These are phyloP conservation scores for Orchesella cincta DNA, from an alignment of 1,140 invertebrate genomes.

Conservation along the genomic window DNA sequence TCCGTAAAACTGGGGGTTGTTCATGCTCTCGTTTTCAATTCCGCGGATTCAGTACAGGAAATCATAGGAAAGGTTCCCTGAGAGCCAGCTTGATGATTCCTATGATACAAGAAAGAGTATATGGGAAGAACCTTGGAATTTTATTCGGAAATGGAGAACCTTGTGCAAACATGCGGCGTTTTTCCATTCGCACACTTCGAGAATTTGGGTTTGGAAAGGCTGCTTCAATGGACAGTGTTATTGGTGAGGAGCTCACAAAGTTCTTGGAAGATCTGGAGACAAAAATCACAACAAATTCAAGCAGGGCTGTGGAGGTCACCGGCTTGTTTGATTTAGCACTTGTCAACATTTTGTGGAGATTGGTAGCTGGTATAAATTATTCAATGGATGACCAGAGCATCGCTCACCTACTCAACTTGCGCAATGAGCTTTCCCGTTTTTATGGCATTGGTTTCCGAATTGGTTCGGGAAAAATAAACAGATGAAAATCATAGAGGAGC, in stretches of 20 bases:
- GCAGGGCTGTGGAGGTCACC: constrained; percentile 46
- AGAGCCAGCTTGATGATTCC: no score
- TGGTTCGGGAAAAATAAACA: no score
- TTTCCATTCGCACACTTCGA: constrained; percentile 32
- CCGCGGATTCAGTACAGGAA: no score
- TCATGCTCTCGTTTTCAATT: no score
- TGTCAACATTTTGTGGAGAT: constrained; percentile 59
- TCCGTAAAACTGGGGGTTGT: no score
- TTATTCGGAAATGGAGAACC: constrained; percentile 34
- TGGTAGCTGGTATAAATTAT: constrained; percentile 60
- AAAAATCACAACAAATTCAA: neutral
- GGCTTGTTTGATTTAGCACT: constrained; percentile 54
- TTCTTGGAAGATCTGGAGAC: constrained; percentile 4
- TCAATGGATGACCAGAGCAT: constrained; percentile 53
- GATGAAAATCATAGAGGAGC: no score
- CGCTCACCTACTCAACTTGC: neutral
- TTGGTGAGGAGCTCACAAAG: constrained; percentile 38
- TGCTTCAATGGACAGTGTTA: constrained; percentile 39
- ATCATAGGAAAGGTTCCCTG: no score
- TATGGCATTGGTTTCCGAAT: no score
- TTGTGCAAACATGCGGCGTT: constrained; percentile 32
- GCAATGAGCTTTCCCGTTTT: constrained; percentile 3
- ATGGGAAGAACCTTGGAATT: no score
- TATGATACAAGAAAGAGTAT: no score
- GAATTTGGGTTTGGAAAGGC: constrained; percentile 47